Evolutionary conservation across 2,797 vertebrate genomes (phyloP).

Genomic region (Pipistrellus nathusii): DNA sequence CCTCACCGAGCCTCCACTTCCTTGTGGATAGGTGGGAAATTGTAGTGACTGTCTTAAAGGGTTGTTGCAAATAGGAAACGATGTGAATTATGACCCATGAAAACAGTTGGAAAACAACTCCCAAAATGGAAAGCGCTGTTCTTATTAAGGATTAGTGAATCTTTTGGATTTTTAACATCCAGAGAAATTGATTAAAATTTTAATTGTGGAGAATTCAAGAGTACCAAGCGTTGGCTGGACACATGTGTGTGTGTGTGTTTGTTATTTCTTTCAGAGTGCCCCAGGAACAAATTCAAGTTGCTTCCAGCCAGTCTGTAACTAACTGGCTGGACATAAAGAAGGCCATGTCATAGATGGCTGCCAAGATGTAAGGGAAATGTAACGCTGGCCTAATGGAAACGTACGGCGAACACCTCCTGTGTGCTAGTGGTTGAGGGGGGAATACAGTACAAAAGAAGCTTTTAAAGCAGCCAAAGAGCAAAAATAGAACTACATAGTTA

Average conservation of each 20-base stretch:
- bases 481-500: not conserved
- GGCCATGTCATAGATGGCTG: not conserved
- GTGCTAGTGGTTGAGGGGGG: not conserved
- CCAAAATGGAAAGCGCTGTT: not conserved
- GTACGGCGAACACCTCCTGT: not conserved
- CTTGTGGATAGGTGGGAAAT: not conserved
- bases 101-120: not conserved
- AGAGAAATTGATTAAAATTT: not conserved
- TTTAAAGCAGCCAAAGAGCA: not conserved
- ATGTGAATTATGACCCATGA: not conserved
- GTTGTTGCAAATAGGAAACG: not conserved
- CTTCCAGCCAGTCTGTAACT: not conserved
- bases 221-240: not conserved
- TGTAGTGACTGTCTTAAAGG: not conserved
- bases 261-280: not conserved
- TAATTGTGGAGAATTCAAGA: not conserved
- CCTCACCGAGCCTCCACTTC: not conserved
- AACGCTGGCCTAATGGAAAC: not conserved
- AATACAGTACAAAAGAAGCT: not conserved
- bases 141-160: not conserved
- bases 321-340: not conserved
- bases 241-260: not conserved
- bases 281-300: not conserved
- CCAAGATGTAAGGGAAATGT: not conserved
- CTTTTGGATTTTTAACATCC: not conserved